These are phyloP conservation scores for Eumeta japonica DNA, from an alignment of 1,140 invertebrate genomes.

Conservation along the genomic window DNA sequence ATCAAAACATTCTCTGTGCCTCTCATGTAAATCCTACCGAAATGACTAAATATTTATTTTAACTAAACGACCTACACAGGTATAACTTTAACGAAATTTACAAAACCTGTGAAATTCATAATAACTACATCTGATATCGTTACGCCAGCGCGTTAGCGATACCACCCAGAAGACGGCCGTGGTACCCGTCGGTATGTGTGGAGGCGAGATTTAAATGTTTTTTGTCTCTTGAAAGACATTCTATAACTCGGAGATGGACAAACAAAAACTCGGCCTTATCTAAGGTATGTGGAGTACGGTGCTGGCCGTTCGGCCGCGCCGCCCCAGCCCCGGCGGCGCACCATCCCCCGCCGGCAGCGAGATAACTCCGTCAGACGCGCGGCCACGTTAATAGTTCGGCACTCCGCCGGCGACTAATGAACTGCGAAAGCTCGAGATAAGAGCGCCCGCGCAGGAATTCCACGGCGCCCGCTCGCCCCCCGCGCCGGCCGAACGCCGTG, in stretches of 20 bases:
- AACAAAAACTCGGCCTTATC: neutral
- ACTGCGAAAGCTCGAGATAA: conserved; percentile 49
- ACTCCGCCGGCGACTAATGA: conserved; percentile 38
- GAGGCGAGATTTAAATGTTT: no score
- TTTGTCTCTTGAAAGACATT: neutral
- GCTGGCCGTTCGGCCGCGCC: neutral
- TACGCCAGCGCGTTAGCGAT: no score
- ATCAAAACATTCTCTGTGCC: no score
- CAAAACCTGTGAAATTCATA: no score
- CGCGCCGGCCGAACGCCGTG: conserved; percentile 30
- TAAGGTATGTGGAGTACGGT: neutral
- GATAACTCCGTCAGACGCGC: conserved; percentile 32
- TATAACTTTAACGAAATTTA: no score
- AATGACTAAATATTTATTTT: no score
- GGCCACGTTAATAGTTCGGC: conserved; percentile 35
- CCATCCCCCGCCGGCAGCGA: conserved; percentile 17
- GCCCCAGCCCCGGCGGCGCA: conserved; percentile 7
- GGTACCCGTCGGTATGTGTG: no score
- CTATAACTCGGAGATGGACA: neutral
- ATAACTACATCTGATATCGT: no score
- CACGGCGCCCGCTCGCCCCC: conserved; percentile 30
- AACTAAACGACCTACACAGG: no score
- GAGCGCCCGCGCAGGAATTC: conserved; percentile 45
- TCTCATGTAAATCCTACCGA: no score
- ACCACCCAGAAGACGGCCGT: no score